A percentile compares a stretch with the other conserved stretches of the same genome.
These are phyloP conservation scores for Bambusicola thoracicus DNA, from an alignment of 2,113 vertebrate species.

Conservation along the genomic window DNA sequence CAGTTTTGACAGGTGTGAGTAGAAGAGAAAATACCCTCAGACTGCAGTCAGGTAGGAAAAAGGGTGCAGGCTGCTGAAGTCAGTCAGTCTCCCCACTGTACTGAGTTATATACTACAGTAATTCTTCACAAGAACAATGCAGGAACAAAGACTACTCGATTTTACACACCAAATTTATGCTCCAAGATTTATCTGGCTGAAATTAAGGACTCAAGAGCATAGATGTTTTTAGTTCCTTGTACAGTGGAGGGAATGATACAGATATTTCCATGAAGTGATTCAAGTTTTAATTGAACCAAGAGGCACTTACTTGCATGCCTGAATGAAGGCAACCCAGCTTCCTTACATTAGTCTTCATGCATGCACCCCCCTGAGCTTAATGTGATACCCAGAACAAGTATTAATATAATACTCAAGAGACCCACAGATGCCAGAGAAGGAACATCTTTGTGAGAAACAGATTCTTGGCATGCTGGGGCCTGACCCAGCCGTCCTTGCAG, in stretches of 20 bases:
- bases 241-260: not conserved
- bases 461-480: not conserved
- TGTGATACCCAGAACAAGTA: not conserved
- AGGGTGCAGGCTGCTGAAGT: not conserved
- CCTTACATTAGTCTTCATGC: not conserved
- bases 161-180: not conserved
- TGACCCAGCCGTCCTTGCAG: not conserved
- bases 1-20: not conserved
- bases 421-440: not conserved
- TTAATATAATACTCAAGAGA: not conserved
- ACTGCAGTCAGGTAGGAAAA: not conserved
- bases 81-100: not conserved
- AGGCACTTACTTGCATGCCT: not conserved
- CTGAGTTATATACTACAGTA: not conserved
- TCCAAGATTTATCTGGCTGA: not conserved
- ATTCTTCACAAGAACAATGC: not conserved
- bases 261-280: not conserved
- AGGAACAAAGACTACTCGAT: not conserved
- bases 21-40: not conserved
- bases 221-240: not conserved
- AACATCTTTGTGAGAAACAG: not conserved
- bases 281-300: not conserved
- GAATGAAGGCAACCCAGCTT: not conserved
- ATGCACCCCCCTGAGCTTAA: not conserved
- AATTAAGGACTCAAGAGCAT: not conserved